Evolutionary conservation across 2,113 vertebrate genomes (phyloP).

Genomic region (Eptesicus fuscus): DNA sequence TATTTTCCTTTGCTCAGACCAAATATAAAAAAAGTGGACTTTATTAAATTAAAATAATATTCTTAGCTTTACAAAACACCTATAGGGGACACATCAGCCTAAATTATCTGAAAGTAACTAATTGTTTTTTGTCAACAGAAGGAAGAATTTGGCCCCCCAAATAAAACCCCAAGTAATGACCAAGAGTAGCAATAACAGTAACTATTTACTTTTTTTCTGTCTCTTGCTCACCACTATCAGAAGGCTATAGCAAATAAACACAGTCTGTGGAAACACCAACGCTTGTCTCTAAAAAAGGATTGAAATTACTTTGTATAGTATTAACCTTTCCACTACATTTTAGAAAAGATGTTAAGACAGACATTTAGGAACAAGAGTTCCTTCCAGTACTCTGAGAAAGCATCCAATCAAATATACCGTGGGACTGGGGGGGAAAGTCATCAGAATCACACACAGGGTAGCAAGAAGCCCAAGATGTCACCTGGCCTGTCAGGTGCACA

Average conservation of each 20-base stretch:
- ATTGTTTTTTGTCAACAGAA: neutral
- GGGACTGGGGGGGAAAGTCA: neutral
- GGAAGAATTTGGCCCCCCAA: neutral
- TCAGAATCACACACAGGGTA: neutral
- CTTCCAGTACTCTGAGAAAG: neutral
- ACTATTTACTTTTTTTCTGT: neutral
- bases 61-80: neutral
- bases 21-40: neutral
- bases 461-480: neutral
- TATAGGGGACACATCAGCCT: neutral
- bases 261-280: neutral
- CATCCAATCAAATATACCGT: neutral
- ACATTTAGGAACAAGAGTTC: neutral
- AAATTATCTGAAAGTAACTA: constrained; percentile 20
- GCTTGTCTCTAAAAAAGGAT: neutral
- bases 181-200: neutral
- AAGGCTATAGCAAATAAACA: neutral
- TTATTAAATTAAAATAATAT: neutral
- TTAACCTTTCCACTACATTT: neutral
- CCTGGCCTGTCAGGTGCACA: neutral
- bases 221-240: neutral
- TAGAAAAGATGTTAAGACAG: neutral
- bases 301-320: neutral
- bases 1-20: neutral
- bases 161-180: neutral